Evolutionary conservation across 2,113 vertebrate genomes (phyloP).

Genomic region (Notechis scutatus): DNA sequence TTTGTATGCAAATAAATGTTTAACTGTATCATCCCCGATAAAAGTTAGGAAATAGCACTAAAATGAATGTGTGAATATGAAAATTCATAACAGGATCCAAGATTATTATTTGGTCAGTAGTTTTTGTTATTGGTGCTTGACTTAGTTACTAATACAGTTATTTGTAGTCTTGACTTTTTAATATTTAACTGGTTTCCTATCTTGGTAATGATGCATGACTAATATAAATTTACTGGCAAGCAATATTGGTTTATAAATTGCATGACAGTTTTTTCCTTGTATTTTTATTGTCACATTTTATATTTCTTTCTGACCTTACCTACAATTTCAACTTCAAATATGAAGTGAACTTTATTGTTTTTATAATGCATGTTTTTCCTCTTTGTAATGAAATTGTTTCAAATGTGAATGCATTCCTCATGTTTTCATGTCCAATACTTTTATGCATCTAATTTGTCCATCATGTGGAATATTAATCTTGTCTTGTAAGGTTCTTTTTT

Average conservation of each 20-base stretch:
- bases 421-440: slow-evolving; percentile 72
- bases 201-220: slow-evolving; percentile 34
- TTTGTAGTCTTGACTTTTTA: slow-evolving; percentile 36
- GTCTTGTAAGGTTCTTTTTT: slow-evolving; percentile 73
- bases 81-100: slow-evolving; percentile 43
- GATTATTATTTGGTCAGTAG: slow-evolving; percentile 66
- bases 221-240: slow-evolving; percentile 44
- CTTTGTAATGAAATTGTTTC: slow-evolving; percentile 63
- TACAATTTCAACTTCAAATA: slow-evolving; percentile 52
- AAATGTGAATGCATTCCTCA: slow-evolving; percentile 71
- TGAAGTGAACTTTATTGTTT: slow-evolving; percentile 46
- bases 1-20: background rate
- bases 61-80: background rate
- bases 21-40: background rate
- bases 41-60: background rate
- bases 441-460: slow-evolving; percentile 74
- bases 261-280: slow-evolving; percentile 37
- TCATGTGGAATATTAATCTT: slow-evolving; percentile 76
- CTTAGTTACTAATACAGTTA: slow-evolving; percentile 34
- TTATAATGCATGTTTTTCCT: slow-evolving; percentile 63
- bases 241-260: slow-evolving; percentile 42
- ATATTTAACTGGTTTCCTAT: slow-evolving; percentile 40
- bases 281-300: slow-evolving; percentile 52
- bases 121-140: background rate
- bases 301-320: slow-evolving; percentile 20